phyloP scores from a whole-genome alignment of 2,797 vertebrate species.

The Labeo calbasu region DNA sequence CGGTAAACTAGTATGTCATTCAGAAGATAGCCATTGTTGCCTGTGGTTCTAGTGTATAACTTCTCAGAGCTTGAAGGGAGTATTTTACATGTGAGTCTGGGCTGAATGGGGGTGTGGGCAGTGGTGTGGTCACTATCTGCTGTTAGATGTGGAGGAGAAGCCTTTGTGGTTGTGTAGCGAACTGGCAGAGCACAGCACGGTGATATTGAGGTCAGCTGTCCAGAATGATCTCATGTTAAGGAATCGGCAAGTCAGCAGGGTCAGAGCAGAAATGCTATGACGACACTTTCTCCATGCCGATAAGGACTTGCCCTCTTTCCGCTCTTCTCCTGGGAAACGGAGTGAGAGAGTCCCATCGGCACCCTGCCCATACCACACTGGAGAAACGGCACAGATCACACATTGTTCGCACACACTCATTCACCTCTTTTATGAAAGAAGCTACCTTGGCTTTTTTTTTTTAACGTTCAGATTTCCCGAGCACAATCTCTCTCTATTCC shows the following conservation, averaged over 20 bases:
- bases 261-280: constrained; percentile 78
- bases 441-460: neutral
- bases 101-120: neutral
- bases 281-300: constrained; percentile 77
- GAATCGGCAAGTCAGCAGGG: constrained; percentile 81
- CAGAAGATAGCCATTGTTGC: neutral
- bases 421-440: neutral
- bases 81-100: neutral
- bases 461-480: neutral
- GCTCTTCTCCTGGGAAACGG: constrained; percentile 66
- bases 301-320: constrained; percentile 72
- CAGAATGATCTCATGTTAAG: constrained; percentile 83
- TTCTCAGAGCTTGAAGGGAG: neutral
- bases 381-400: constrained; percentile 28
- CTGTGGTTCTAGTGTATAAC: neutral
- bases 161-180: constrained; percentile 69
- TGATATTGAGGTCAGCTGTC: constrained; percentile 85
- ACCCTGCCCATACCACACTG: constrained; percentile 17
- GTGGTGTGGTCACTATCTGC: constrained; percentile 15
- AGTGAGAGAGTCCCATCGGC: constrained; percentile 31
- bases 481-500: constrained; percentile 27
- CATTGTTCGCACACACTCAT: neutral
- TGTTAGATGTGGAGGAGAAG: constrained; percentile 58
- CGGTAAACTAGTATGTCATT: neutral
- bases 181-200: constrained; percentile 64